Evolutionary conservation across 2,888 invertebrate species (phyloP), one percentile per base, ranked within the genome.

Genomic region (Clostera curtula): DNA sequence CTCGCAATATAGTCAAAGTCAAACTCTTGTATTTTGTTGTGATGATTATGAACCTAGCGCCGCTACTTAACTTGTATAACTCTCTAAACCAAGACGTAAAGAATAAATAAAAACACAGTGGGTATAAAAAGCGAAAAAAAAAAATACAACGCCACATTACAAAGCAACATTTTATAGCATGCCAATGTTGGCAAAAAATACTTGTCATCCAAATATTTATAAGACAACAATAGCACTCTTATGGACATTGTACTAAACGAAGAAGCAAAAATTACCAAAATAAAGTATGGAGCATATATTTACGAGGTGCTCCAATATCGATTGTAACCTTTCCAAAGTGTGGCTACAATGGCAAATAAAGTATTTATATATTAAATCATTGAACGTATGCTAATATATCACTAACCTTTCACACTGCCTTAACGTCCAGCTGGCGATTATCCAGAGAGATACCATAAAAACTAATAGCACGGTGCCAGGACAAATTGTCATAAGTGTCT

Each of bases 401-500:
- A 76, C 86, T 86, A 86, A 98, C 97, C 98, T 93, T 88, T 99
- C 99, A 76, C 99, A 99, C 59, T 98, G 96, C 49, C 99, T 89
- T 53, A 99, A 86, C 40, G 97, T 97, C 99, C 99, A 99, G 65
- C 97, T 97, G 47, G 98, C 98, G 60, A 99, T 97, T 75, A 99
- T 96, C 99, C 99, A 99, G 41, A 99, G 86, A 5, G 98, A 97
- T 46, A 98, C 96, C 95, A 99, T 99, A 88, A 99, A 98, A 51
- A 98, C 98, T 62, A 99, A 88, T 58, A 99, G 89, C 56, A 99
- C 98, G 42, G 91, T 98, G 77, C 91, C 98, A 29, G 99, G 99
- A 82, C 98, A 99, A 76, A 99, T 98, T 71, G 99, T 99, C 99
- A 99, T 99, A 56, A 99, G 88, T 40, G 99, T 99, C 86, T 97